Percentiles rank a stretch among this genome's conserved stretches.
phyloP scores from a whole-genome alignment of 2,888 invertebrate genomes.

The Drosophila anceps region DNA sequence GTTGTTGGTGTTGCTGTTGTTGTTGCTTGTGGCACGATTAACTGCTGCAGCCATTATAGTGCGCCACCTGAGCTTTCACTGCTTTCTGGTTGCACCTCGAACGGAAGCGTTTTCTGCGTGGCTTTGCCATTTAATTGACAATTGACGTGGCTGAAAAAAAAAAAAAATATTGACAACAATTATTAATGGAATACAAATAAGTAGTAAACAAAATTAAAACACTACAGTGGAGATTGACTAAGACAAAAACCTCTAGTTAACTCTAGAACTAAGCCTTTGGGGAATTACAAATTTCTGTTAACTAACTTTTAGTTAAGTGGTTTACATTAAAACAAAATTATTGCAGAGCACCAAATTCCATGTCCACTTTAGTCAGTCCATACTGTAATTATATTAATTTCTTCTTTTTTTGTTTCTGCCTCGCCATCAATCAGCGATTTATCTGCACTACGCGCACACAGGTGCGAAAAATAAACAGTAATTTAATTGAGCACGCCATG shows the following conservation, averaged over 20 bases:
- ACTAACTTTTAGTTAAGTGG: background rate
- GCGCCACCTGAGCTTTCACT: constrained; percentile 26
- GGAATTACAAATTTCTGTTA: background rate
- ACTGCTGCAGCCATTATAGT: constrained; percentile 46
- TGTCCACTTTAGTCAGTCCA: background rate
- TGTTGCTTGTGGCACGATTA: constrained; percentile 29
- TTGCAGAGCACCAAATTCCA: background rate
- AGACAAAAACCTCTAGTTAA: background rate
- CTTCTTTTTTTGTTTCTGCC: background rate
- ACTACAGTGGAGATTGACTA: background rate
- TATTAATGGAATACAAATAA: background rate
- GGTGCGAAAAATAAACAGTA: constrained; percentile 47
- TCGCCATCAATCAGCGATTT: constrained; percentile 28
- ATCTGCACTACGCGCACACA: constrained; percentile 32
- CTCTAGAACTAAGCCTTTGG: background rate
- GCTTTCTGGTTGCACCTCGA: constrained; percentile 58
- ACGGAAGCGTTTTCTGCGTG: constrained; percentile 75
- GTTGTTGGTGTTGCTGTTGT: background rate
- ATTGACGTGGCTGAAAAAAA: constrained; percentile 48
- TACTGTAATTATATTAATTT: constrained; percentile 2
- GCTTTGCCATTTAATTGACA: constrained; percentile 70
- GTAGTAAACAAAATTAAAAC: background rate
- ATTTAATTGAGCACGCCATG: constrained; percentile 46
- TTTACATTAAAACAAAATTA: background rate
- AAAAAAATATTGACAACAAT: background rate